Evolutionary conservation across 1,140 invertebrate genomes (phyloP).

Genomic region (Hyphantria cunea): DNA sequence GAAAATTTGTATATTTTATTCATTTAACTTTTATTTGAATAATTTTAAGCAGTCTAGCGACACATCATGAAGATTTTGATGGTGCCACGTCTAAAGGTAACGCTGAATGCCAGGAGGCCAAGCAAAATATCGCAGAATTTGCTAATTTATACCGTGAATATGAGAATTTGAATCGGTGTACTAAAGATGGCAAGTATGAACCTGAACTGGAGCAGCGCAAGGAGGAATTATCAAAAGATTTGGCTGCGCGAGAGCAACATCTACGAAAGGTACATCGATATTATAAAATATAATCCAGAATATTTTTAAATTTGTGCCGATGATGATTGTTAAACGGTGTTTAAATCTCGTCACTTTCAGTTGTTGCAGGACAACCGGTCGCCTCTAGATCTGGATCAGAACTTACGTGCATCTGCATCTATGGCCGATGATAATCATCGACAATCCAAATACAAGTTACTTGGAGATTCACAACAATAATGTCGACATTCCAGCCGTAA

Average conservation of each 20-base stretch:
- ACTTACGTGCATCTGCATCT: constrained; percentile 41
- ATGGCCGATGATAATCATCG: constrained; percentile 42
- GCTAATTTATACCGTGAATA: constrained; percentile 56
- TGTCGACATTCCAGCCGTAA: no score
- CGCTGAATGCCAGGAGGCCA: constrained; percentile 47
- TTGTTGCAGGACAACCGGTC: constrained; percentile 44
- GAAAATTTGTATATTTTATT: no score
- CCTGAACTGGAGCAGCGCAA: constrained; percentile 45
- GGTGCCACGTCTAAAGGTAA: constrained; percentile 55
- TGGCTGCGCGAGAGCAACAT: constrained; percentile 52
- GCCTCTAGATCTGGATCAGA: constrained; percentile 29
- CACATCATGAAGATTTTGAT: constrained; percentile 52
- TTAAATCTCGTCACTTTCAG: constrained; percentile 13
- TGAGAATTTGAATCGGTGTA: constrained; percentile 48
- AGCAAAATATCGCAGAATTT: constrained; percentile 58
- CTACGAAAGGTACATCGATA: constrained; percentile 46
- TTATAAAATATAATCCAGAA: neutral
- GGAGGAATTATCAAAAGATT: constrained; percentile 46
- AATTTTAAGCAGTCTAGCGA: constrained; percentile 55
- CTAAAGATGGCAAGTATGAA: constrained; percentile 45
- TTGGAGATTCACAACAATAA: constrained; percentile 35
- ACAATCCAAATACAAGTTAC: constrained; percentile 42
- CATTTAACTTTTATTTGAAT: no score
- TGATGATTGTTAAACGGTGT: no score
- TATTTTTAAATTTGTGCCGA: no score